A percentile compares a stretch with the other conserved stretches of the same genome.
Evolutionary conservation across 2,113 vertebrate genomes (phyloP).

Genomic region (Fregetta grallaria): DNA sequence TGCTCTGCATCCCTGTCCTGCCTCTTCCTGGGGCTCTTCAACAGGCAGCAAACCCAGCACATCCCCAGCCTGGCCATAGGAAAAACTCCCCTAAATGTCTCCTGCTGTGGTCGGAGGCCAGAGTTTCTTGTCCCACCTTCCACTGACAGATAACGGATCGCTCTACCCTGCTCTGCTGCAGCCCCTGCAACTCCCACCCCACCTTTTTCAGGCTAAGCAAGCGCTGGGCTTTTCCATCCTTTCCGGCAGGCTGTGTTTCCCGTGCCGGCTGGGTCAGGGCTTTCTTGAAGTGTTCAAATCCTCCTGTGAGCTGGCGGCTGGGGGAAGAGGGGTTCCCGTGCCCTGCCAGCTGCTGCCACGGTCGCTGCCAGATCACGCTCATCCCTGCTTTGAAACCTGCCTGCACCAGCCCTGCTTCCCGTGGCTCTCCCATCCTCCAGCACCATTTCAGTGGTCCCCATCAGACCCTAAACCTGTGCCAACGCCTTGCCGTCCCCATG

Average conservation of each 20-base stretch:
- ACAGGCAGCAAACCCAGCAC: background rate
- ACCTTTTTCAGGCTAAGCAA: background rate
- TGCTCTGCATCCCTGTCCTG: background rate
- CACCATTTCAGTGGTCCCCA: background rate
- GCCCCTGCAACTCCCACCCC: background rate
- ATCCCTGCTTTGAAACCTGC: background rate
- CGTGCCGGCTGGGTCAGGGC: fast-evolving
- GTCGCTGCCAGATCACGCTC: background rate
- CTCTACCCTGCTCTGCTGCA: background rate
- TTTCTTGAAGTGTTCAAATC: background rate
- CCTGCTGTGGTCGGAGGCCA: fast-evolving
- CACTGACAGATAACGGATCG: fast-evolving
- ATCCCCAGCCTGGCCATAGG: background rate
- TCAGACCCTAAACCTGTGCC: background rate
- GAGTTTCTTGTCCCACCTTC: background rate
- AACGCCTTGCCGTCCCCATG: background rate
- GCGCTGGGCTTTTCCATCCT: background rate
- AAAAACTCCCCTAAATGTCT: background rate
- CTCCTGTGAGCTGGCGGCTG: fast-evolving
- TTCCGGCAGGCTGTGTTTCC: background rate
- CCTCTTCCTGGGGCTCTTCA: background rate
- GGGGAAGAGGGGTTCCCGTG: background rate
- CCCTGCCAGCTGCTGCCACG: background rate
- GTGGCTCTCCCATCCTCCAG: fast-evolving
- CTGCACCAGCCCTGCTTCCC: background rate